Evolutionary conservation across 2,113 vertebrate species (phyloP).

Genomic region (Corapipo altera): DNA sequence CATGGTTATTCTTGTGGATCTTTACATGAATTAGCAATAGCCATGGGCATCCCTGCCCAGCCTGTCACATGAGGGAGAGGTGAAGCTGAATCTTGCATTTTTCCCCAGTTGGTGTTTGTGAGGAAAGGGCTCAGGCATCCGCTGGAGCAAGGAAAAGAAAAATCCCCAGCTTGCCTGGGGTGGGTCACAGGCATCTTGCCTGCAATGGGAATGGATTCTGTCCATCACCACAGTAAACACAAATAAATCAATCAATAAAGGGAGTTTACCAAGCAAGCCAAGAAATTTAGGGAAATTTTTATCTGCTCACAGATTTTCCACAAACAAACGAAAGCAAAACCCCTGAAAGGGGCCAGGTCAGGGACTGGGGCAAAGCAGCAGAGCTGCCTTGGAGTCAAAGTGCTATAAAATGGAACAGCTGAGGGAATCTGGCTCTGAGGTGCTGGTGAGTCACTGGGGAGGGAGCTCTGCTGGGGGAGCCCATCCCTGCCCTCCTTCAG

Average conservation of each 20-base stretch:
- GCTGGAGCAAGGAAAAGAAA: neutral
- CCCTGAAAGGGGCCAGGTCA: neutral
- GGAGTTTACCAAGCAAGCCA: neutral
- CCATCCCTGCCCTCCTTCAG: neutral
- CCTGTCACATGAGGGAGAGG: rapidly evolving
- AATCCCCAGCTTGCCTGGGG: neutral
- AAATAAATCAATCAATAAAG: neutral
- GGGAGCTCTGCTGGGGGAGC: neutral
- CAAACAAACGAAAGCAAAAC: neutral
- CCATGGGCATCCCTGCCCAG: neutral
- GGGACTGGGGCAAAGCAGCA: neutral
- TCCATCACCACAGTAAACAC: neutral
- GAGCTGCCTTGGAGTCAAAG: neutral
- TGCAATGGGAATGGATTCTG: neutral
- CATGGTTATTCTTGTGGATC: slow-evolving; percentile 20
- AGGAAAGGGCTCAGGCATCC: neutral
- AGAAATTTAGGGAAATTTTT: slow-evolving; percentile 4
- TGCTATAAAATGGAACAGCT: neutral
- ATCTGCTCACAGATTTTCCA: neutral
- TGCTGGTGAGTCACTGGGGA: neutral
- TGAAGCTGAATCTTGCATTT: neutral
- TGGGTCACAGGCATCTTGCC: neutral
- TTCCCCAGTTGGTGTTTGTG: neutral
- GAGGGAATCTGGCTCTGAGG: neutral
- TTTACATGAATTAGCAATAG: neutral